Conservation (phyloP, 2,888 invertebrate genomes). For the Vannuccia rotundouncinata region DNA sequence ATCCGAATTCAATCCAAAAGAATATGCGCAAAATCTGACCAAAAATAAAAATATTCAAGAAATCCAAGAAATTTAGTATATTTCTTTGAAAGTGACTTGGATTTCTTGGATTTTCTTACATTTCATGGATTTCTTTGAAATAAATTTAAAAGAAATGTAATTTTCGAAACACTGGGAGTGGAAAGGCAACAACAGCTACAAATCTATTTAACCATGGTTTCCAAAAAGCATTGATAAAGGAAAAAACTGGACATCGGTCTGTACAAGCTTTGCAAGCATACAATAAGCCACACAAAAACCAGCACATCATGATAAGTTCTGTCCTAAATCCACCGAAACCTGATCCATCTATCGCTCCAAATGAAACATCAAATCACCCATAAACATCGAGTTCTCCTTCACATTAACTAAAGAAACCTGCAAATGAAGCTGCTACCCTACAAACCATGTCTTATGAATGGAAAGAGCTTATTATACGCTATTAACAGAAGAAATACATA, state of each 20-base stretch:
- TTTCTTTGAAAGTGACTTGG: too few species aligned
- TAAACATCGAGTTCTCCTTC: constrained; percentile 6
- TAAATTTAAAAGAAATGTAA: too few species aligned
- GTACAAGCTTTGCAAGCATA: constrained; percentile 4
- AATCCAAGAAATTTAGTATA: too few species aligned
- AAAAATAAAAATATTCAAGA: neutral
- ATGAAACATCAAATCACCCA: constrained; percentile 1
- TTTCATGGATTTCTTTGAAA: too few species aligned
- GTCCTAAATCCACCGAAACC: constrained; percentile 11
- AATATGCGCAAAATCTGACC: constrained; percentile 23
- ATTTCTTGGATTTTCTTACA: too few species aligned
- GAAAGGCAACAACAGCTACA: constrained; percentile 22
- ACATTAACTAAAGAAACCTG: neutral
- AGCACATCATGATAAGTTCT: constrained; percentile 16
- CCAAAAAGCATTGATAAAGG: constrained; percentile 10
- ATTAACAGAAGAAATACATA: neutral
- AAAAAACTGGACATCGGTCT: constrained; percentile 9
- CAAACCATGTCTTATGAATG: constrained; percentile 15
- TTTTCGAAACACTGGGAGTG: too few species aligned
- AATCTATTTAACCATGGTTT: constrained; percentile 21
- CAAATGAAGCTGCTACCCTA: constrained; percentile 20
- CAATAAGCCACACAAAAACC: neutral
- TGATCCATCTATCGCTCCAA: constrained; percentile 15
- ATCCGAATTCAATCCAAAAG: constrained; percentile 16
- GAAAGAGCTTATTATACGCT: constrained; percentile 1